These are phyloP conservation scores for Temnothorax rugatulus DNA, from an alignment of 2,888 invertebrate species.

Conservation along the genomic window DNA sequence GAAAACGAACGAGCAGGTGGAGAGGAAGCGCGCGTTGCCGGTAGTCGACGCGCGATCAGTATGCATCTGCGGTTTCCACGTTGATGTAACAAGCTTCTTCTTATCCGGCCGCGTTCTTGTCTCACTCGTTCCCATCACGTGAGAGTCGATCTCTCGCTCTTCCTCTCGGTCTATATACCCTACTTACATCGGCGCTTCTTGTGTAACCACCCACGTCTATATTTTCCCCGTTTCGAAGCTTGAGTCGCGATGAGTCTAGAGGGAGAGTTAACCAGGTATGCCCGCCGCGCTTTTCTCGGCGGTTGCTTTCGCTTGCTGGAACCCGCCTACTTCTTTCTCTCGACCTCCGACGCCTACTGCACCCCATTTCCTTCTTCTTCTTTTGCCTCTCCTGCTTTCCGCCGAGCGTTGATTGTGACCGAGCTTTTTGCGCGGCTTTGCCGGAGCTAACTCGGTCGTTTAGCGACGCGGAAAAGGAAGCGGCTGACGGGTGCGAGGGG, in stretches of 20 bases:
- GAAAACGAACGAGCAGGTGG: neutral
- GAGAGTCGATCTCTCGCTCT: conserved; percentile 22
- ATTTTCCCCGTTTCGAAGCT: conserved; percentile 36
- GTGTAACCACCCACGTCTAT: conserved; percentile 43
- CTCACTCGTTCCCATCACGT: conserved; percentile 41
- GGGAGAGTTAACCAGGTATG: conserved; percentile 64
- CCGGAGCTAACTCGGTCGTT: conserved; percentile 76
- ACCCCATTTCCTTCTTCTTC: conserved; percentile 48
- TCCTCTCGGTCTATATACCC: conserved; percentile 12
- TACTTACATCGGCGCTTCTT: conserved; percentile 41
- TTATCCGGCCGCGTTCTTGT: conserved; percentile 40
- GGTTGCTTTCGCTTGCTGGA: conserved; percentile 24
- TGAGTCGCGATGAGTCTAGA: neutral
- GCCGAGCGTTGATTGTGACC: conserved; percentile 78
- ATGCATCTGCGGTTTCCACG: conserved; percentile 78
- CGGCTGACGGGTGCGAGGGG: neutral
- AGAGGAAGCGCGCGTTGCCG: conserved; percentile 21
- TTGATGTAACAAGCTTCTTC: conserved; percentile 78
- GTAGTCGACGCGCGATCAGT: conserved; percentile 75
- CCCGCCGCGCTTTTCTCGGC: conserved; percentile 61
- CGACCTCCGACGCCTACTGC: conserved; percentile 30
- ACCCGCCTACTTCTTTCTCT: conserved; percentile 37
- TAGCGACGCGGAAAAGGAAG: conserved; percentile 69
- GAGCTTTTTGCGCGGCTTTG: conserved; percentile 74
- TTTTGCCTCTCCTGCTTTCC: conserved; percentile 14